phyloP scores from a whole-genome alignment of 2,113 vertebrate species.

The Benitochromis conjunctus region DNA sequence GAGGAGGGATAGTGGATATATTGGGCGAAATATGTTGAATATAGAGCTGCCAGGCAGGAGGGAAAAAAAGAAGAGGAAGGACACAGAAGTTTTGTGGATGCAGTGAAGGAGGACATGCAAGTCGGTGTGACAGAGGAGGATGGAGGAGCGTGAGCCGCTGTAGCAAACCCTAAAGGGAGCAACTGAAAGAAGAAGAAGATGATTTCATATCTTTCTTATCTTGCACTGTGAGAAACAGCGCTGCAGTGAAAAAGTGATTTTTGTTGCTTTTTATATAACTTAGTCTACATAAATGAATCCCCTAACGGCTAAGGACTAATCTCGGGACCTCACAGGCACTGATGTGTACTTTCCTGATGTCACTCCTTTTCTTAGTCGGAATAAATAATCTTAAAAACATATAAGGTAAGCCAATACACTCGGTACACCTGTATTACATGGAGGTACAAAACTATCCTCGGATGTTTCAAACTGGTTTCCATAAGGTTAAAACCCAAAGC shows the following conservation, averaged over 20 bases:
- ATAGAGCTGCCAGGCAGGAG: neutral
- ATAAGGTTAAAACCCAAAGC: neutral
- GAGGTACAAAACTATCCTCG: neutral
- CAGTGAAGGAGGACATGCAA: neutral
- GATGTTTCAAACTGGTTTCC: neutral
- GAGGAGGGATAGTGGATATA: neutral
- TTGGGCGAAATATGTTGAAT: neutral
- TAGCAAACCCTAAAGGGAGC: neutral
- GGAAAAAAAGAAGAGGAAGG: neutral
- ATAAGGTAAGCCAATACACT: neutral
- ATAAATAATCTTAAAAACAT: neutral
- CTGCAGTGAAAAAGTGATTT: neutral
- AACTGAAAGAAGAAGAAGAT: neutral
- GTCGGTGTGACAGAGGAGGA: neutral
- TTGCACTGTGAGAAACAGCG: neutral
- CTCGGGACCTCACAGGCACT: neutral
- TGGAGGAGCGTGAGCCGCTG: neutral
- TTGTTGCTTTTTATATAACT: neutral
- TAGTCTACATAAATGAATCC: neutral
- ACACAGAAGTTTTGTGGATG: neutral
- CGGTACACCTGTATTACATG: neutral
- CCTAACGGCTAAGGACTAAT: neutral
- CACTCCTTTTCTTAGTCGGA: neutral
- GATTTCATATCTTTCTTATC: neutral
- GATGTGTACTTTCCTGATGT: neutral